phyloP scores from a whole-genome alignment of 2,888 invertebrate genomes.

The Merodon equestris region DNA sequence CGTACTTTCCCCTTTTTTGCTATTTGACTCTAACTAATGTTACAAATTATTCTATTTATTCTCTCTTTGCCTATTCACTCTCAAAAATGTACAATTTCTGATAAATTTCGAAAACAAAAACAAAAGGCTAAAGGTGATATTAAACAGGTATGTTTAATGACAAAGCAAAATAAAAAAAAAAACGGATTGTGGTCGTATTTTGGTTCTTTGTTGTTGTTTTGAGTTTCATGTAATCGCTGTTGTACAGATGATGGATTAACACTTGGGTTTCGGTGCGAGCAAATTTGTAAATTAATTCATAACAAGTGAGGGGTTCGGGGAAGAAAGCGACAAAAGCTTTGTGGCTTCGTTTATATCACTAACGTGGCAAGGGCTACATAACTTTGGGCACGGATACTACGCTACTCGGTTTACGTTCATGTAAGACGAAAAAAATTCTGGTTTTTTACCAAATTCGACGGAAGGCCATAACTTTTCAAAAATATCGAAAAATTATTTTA shows the following conservation, averaged over 20 bases:
- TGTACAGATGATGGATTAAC: slow-evolving; percentile 6
- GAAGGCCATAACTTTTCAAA: too few relatives aligned
- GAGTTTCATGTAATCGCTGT: slow-evolving; percentile 1
- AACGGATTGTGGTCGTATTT: slow-evolving; percentile 11
- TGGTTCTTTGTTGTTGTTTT: slow-evolving; percentile 30
- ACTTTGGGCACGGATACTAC: too few relatives aligned
- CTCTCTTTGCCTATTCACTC: slow-evolving; percentile 52
- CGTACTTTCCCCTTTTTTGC: background rate
- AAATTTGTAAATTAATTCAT: slow-evolving; percentile 17
- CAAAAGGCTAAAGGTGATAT: slow-evolving; percentile 69
- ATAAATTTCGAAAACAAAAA: slow-evolving; percentile 40
- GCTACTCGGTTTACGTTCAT: too few relatives aligned
- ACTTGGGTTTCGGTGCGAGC: slow-evolving; percentile 10
- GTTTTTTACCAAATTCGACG: too few relatives aligned
- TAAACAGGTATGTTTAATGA: slow-evolving; percentile 69
- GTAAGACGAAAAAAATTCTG: too few relatives aligned
- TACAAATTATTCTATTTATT: slow-evolving; percentile 53
- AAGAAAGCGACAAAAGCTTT: background rate
- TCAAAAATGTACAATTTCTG: slow-evolving; percentile 1
- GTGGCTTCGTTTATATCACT: too few relatives aligned
- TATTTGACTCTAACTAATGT: slow-evolving; percentile 42
- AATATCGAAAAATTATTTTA: too few relatives aligned
- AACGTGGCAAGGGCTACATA: too few relatives aligned
- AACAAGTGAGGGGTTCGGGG: background rate
- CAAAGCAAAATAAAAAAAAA: slow-evolving; percentile 4